Evolutionary conservation across 2,888 invertebrate genomes (phyloP), one percentile per base, ranked within the genome.

Genomic region (Diachrysia chrysitis): DNA sequence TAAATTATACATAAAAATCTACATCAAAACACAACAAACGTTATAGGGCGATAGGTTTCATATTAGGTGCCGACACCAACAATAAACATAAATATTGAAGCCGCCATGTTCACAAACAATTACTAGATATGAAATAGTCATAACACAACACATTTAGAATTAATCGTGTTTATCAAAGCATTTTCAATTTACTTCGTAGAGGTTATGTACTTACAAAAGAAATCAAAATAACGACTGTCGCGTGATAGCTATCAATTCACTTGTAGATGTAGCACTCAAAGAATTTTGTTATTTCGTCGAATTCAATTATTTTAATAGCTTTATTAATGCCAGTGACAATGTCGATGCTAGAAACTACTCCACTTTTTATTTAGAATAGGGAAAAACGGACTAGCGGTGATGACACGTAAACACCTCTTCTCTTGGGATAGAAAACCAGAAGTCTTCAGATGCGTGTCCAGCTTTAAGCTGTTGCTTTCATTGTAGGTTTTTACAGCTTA

Each of bases 181-280:
- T 89, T 89, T 91, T 86, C 90, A 92, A 91, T 92, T 86, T 85
- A 89, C 90, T 90, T 85, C 79, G 78, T 87, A 85, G 85, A 85
- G 75, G 76, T 83, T 79, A 85, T 85, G 81, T 87, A 87, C 79
- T 86, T 86, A 87, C 79, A 86, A 88, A 91, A 89, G 90, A 93
- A 93, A 93, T 93, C 92, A 92, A 93, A 93, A 92, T 93, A 91
- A 90, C 87, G 81, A 83, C 83, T 79, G 78, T 93, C 85, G 93
- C 93, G 92, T 93, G 93, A 86, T 90, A 85, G 75, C 76, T 83
- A 87, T 89, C 84, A 86, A 88, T 86, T 87, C 80, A 70, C 78
- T 81, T 78, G 80, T 83, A 76, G 71, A 72, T 79, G 79, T 81
- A 78, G 75, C 77, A 83, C 85, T 89, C 83, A 87, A 88, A 86